Evolutionary conservation across 2,797 vertebrate genomes (phyloP).

Genomic region (Xerus rutilus): DNA sequence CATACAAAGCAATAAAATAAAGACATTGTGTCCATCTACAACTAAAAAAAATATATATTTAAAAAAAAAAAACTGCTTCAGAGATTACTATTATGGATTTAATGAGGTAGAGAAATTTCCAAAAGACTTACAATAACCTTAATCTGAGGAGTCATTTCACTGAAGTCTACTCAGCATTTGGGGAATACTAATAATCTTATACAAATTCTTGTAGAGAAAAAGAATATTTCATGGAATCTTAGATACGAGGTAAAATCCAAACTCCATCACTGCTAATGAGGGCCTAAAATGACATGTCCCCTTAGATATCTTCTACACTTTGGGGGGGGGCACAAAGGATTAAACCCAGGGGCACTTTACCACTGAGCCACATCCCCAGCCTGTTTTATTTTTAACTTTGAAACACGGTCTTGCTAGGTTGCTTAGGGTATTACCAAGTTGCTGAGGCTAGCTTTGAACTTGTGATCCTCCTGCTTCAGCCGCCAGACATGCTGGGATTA

Average conservation of each 20-base stretch:
- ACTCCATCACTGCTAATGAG: neutral
- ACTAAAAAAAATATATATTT: too few species aligned
- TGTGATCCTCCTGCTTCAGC: too few species aligned
- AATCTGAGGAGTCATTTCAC: conserved; percentile 28
- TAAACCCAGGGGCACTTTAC: too few species aligned
- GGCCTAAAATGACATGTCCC: neutral
- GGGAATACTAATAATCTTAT: conserved; percentile 28
- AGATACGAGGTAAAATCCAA: conserved; percentile 54
- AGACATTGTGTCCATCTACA: too few species aligned
- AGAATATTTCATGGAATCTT: neutral
- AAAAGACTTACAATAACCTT: conserved; percentile 17
- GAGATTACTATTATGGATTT: conserved; percentile 51
- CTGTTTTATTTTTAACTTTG: too few species aligned
- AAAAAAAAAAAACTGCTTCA: conserved; percentile 50
- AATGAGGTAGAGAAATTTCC: conserved; percentile 33
- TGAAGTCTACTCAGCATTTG: conserved; percentile 47
- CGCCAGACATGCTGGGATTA: too few species aligned
- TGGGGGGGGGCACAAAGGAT: too few species aligned
- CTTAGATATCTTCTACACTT: neutral
- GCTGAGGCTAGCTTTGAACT: too few species aligned
- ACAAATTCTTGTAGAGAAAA: conserved; percentile 48
- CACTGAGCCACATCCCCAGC: too few species aligned
- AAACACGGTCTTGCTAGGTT: too few species aligned
- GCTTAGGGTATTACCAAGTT: too few species aligned
- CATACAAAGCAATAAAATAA: too few species aligned